Evolutionary conservation across 2,888 invertebrate genomes (phyloP), one percentile per base, ranked within the genome.

Genomic region (Panorpa germanica): DNA sequence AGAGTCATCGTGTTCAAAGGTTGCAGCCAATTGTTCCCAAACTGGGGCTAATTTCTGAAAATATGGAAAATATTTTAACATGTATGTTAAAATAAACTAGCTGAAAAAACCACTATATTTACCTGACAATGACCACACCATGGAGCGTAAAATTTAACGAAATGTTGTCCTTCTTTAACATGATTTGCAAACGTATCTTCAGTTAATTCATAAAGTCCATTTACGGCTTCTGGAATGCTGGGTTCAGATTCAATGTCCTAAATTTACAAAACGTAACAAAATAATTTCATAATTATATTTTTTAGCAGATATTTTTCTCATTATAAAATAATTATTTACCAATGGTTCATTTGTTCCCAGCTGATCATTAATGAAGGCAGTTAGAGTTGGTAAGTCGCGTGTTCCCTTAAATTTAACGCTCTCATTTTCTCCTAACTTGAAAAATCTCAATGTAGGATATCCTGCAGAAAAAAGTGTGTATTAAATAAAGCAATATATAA

Each of bases 41-140:
- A 69, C 64, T 7, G 85, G 82, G 1, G 83, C 82, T 42, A 90
- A 53, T 48, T 65, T 70, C 70, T 85, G 53, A 3, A 52, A 38
- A 33, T 33, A 36, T 19, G 20, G 32, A 36, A 20, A 29, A 35
- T 21, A 33, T 29, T 47, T 34, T 22, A 22, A 25, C n/a, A 28
- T n/a, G 11, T 5, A 15, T 5, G 13, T 18, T 20, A 8, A 16
- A 22, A 40, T 40, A 29, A 33, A 9, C 12, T 14, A 24, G 14
- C 10, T 16, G 8, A 27, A 31, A 33, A 28, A 25, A 18, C n/a
- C 12, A 14, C 11, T 31, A 28, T 24, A 29, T 28, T 42, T 55
- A 76, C 76, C 63, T 77, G 80, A 43, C 86, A 88, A 43, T 81
- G 78, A 33, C 75, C 66, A 51, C 90, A 90, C 90, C 90, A 90